Base-by-base conservation (phyloP, 2,113 vertebrate species). In the Bos javanicus region DNA sequence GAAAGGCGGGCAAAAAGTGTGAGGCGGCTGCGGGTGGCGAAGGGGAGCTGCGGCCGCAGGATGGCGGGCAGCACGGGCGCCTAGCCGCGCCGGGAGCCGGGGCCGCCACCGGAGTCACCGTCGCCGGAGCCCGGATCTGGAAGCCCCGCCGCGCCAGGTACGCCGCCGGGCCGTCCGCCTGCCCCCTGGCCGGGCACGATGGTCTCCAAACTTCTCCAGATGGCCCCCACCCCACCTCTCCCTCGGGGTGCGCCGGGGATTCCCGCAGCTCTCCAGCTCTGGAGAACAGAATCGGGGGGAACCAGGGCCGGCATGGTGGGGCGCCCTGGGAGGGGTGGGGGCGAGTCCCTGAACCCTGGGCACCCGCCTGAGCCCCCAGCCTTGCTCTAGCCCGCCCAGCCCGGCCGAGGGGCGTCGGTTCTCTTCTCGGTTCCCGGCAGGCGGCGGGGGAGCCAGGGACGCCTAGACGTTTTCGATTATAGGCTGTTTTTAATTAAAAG, bases 401-500 rank as follows among this genome's bases (percentile, higher is more conserved):
- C 19, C 15, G 54, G 88, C 52, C 17, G 54, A 67, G 83, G 92
- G 91, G 84, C 67, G 86, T 87, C 59, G 76, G 91, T 90, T 90
- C 91, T 85, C 67, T 52, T 59, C 89, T 91, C 13, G 12, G 85
- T 87, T 88, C 89, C 17, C 83, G 14, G 39, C 76, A 52, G 84
- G 91, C 94, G 87, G 82, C 52, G 74, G 54, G 94, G 82, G 91
- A 96, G 80, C 95, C 89, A 3, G 71, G 87, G 78, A 89, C 84
- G 93, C 85, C 82, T 60, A 93, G 96, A 59, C 98, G 46, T 94
- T 95, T 96, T 93, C 43, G 87, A 92, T 98, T 97, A 92, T 83
- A 92, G 98, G 89, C 98, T 98, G 98, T 97, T 98, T 99, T 98
- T 98, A 98, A 99, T 99, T 99, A 99, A 98, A 99, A 98, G 91